A percentile compares a stretch with the other conserved stretches of the same genome.
Conservation (phyloP, 2,888 invertebrate genomes). For the Augochlorella aurata region DNA sequence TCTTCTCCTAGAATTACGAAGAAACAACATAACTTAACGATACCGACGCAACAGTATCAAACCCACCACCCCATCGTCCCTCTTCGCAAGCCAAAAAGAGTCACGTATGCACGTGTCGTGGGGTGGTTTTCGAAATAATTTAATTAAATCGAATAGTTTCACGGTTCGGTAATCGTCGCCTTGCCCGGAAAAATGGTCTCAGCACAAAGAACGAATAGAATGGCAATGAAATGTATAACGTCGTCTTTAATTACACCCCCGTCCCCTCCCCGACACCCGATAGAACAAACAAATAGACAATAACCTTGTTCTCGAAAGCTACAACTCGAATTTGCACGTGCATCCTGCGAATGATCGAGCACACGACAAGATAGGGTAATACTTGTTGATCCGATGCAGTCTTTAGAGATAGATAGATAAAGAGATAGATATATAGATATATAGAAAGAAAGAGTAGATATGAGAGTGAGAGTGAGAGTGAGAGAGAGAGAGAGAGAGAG, state of each 20-base stretch:
- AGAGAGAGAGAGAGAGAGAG: not conserved
- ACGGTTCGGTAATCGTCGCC: not conserved
- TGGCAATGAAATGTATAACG: slow-evolving; percentile 26
- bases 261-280: not conserved
- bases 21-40: slow-evolving; percentile 24
- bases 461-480: not conserved
- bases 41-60: slow-evolving; percentile 16
- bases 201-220: slow-evolving; percentile 36
- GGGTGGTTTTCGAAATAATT: slow-evolving; percentile 23
- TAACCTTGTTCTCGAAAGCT: slow-evolving; percentile 27
- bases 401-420: slow-evolving; percentile 68
- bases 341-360: slow-evolving; percentile 49
- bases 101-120: not conserved
- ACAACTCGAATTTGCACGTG: slow-evolving; percentile 38
- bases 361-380: slow-evolving; percentile 57
- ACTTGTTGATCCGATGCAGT: slow-evolving; percentile 75
- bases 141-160: slow-evolving; percentile 26
- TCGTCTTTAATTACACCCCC: not conserved
- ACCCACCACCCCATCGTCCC: not conserved
- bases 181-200: slow-evolving; percentile 24
- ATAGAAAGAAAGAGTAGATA: not conserved
- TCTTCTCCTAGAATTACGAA: slow-evolving; percentile 19
- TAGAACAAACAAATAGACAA: slow-evolving; percentile 24
- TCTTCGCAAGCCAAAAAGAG: not conserved
- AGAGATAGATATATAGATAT: not conserved